Conservation (phyloP, 2,888 invertebrate species). For the Cylindroiulus punctatus region DNA sequence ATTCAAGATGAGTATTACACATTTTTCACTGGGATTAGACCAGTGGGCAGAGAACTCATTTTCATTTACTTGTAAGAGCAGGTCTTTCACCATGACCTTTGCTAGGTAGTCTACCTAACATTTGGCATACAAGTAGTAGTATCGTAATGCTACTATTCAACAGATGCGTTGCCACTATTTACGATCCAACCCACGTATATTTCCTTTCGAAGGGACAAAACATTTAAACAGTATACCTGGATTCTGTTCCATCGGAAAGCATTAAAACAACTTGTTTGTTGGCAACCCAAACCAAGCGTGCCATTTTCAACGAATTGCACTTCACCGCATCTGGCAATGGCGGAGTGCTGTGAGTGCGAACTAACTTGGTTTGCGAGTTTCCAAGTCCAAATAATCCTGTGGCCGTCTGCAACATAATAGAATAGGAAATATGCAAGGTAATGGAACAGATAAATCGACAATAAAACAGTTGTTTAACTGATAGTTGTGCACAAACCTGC, state of each 20-base stretch:
- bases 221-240: constrained; percentile 77
- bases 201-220: neutral
- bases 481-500: constrained; percentile 79
- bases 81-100: too few species aligned
- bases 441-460: neutral
- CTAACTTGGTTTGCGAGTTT: constrained; percentile 94
- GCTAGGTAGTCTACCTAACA: too few species aligned
- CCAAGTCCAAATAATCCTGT: constrained; percentile 96
- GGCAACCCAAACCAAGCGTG: constrained; percentile 95
- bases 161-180: too few species aligned
- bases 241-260: constrained; percentile 95
- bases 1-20: too few species aligned
- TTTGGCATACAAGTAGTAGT: too few species aligned
- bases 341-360: constrained; percentile 93
- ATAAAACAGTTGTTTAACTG: neutral
- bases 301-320: constrained; percentile 83
- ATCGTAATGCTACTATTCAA: too few species aligned
- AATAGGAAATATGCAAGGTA: neutral
- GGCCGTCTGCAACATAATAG: constrained; percentile 70
- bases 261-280: constrained; percentile 91
- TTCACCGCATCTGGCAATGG: constrained; percentile 79
- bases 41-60: too few species aligned
- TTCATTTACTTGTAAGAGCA: too few species aligned
- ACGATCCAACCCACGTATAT: neutral
- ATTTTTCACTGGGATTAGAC: too few species aligned